Conservation (phyloP, 2,888 invertebrate genomes). For the Lithodes maja region DNA sequence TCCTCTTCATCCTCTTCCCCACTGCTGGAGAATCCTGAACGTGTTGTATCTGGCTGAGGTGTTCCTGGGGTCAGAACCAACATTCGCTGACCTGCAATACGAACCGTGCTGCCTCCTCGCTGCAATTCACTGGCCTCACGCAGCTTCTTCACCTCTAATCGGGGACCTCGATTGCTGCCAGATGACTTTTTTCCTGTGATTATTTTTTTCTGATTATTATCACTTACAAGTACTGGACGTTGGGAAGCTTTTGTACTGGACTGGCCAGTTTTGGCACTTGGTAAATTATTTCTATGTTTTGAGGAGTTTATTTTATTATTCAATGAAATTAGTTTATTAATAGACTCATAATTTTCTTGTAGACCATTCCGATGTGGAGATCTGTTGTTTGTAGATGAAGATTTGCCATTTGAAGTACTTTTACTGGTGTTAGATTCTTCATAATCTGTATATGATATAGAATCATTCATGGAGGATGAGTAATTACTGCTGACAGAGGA, state of each 20-base stretch:
- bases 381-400: background rate
- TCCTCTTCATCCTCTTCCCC: conserved; percentile 49
- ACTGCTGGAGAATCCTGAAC: conserved; percentile 53
- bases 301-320: conserved; percentile 21
- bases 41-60: conserved; percentile 4
- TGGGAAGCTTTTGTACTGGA: conserved; percentile 3
- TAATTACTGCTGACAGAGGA: background rate
- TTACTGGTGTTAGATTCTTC: background rate
- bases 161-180: conserved; percentile 21
- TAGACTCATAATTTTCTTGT: background rate
- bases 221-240: background rate
- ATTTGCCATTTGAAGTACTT: background rate
- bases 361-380: background rate
- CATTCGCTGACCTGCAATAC: conserved; percentile 66
- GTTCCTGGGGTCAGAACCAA: conserved; percentile 43
- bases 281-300: conserved; percentile 12
- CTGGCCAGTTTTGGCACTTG: background rate
- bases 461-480: background rate
- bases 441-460: conserved; percentile 5
- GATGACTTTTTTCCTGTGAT: background rate
- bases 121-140: conserved; percentile 52
- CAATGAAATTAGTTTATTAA: background rate
- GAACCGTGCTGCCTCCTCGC: conserved; percentile 52
- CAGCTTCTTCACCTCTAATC: conserved; percentile 46
- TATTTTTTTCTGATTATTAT: too few relatives aligned